phyloP scores from a whole-genome alignment of 2,113 vertebrate genomes.

The Lates calcarifer region DNA sequence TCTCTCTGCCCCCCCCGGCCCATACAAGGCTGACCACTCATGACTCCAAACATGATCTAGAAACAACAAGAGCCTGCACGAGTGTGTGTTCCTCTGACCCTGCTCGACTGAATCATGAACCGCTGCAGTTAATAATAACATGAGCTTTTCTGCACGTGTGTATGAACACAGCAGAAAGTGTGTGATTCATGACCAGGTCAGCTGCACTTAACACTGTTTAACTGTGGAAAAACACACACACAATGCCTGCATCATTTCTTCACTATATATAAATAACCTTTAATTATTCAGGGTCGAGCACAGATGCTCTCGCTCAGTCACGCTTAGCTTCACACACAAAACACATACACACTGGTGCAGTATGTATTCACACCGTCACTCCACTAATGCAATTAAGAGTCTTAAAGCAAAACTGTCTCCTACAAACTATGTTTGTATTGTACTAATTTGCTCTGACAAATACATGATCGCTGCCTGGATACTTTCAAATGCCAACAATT shows the following conservation, averaged over 20 bases:
- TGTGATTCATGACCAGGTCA: slow-evolving; percentile 15
- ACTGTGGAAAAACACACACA: not conserved
- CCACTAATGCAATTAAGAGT: not conserved
- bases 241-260: slow-evolving; percentile 8
- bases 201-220: not conserved
- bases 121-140: not conserved
- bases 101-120: not conserved
- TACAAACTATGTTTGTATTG: not conserved
- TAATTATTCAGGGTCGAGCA: slow-evolving; percentile 53
- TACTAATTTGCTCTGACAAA: not conserved
- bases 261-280: slow-evolving; percentile 46
- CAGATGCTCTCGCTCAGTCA: slow-evolving; percentile 49
- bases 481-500: not conserved
- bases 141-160: not conserved
- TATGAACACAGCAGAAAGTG: not conserved
- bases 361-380: not conserved
- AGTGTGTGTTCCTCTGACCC: not conserved
- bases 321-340: slow-evolving; percentile 36
- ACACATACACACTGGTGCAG: not conserved
- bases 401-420: not conserved
- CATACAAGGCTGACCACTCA: too few relatives aligned
- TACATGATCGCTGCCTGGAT: not conserved
- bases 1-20: not conserved
- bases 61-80: not conserved
- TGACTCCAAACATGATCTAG: not conserved